Base-by-base conservation (phyloP, 2,888 invertebrate genomes). In the Cistogaster globosa region DNA sequence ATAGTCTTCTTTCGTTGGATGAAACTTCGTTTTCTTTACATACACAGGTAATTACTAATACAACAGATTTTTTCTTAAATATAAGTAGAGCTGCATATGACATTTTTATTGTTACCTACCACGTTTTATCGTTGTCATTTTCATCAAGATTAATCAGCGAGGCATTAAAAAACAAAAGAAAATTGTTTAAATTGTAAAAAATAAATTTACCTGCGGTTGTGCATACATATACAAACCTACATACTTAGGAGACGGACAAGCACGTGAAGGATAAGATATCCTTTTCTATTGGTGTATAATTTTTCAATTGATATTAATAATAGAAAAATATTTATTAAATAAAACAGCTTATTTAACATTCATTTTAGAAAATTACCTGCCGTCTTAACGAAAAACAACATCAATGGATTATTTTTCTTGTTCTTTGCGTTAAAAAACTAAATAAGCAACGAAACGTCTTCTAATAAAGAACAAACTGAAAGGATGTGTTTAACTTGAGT, bases 331-430 rank as follows among this genome's bases (percentile, higher is more conserved):
- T 38, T 69, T 69, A 81, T 42, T 63, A 22, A 48, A 69, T 57
- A 48, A 62, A 62, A 67, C 22, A 60, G 67, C 48, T 72, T 80
- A 36, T 48, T 65, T 75, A 57, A 74, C 48, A 63, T 69, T 63
- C 14, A 22, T n/a, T 67, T 53, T 67, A 42, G 14, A 58, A 67
- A 67, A 67, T 60, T 62, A 51, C 58, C 48, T 62, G 22, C 22
- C 58, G 48, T 16, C 12, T 32, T 16, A 14, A 55, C 18, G 11
- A 4, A 12, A 18, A 38, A 38, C 14, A 38, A 14, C 18, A 4
- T n/a, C 12, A 2, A 1, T 11, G 2, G 12, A 42, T 42, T 12
- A 12, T 42, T 42, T 42, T 42, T 12, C 1, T 42, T 42, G 0
- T 42, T 42, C 12, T 42, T 42, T 42, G 2, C 1, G 1, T 12